phyloP scores from a whole-genome alignment of 1,140 invertebrate species.

The Drusus annulatus region DNA sequence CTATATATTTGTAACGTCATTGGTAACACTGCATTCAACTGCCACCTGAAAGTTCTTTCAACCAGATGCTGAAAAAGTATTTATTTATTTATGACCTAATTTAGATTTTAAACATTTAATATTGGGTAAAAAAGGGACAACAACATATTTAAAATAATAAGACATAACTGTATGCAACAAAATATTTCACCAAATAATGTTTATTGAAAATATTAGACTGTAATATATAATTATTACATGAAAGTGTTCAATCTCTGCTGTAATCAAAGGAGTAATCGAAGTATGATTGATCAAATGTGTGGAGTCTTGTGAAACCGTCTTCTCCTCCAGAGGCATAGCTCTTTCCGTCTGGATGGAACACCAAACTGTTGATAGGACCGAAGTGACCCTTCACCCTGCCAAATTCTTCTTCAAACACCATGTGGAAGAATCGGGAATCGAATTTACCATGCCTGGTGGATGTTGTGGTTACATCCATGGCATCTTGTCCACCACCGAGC shows the following conservation, averaged over 20 bases:
- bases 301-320: constrained; percentile 97
- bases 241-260: constrained; percentile 66
- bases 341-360: constrained; percentile 98
- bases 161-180: not conserved
- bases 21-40: too few relatives aligned
- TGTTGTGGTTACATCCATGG: constrained; percentile 98
- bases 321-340: constrained; percentile 98
- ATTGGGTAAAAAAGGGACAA: too few relatives aligned
- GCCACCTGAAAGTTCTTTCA: too few relatives aligned
- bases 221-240: not conserved
- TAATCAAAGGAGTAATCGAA: constrained; percentile 98
- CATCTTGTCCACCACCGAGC: constrained; percentile 97
- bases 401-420: constrained; percentile 99
- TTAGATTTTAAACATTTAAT: too few relatives aligned
- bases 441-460: constrained; percentile 97
- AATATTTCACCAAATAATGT: not conserved
- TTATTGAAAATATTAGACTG: constrained; percentile 34
- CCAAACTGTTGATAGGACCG: constrained; percentile 98
- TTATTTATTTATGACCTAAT: too few relatives aligned
- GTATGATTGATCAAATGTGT: constrained; percentile 96
- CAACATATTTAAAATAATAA: too few relatives aligned
- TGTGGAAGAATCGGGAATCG: constrained; percentile 97
- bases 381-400: constrained; percentile 99
- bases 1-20: too few relatives aligned
- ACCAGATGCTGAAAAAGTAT: too few relatives aligned